Percentiles rank a stretch among this genome's conserved stretches.
Conservation (phyloP, 30 jellyfish, hydroid and myxozoan species). For the Morbakka virulenta region DNA sequence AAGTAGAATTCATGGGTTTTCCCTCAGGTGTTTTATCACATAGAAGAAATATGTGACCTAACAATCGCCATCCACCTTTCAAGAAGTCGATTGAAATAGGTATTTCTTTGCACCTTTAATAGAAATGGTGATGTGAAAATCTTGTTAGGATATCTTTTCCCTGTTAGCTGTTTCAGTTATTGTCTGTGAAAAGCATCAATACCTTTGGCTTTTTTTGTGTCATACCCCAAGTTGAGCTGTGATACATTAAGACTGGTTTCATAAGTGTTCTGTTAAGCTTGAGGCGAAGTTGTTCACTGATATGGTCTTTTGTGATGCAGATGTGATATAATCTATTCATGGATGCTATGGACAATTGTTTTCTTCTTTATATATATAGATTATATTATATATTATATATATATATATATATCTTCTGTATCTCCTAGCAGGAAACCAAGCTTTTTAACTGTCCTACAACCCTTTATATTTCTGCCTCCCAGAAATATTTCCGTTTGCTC, state of each 20-base stretch:
- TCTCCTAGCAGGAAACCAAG: too few species aligned
- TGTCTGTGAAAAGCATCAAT: slow-evolving; percentile 40
- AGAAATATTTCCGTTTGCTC: not conserved
- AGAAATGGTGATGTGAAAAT: slow-evolving; percentile 23
- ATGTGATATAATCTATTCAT: slow-evolving; percentile 3
- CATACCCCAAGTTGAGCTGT: slow-evolving; percentile 50
- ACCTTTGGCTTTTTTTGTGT: too few species aligned
- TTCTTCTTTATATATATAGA: too few species aligned
- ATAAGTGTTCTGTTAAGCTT: too few species aligned
- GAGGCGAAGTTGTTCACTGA: slow-evolving; percentile 51
- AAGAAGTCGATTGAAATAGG: slow-evolving; percentile 27
- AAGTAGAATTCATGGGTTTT: too few species aligned
- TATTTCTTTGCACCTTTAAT: slow-evolving; percentile 23
- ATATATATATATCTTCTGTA: not conserved
- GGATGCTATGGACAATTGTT: too few species aligned
- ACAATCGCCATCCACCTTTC: too few species aligned
- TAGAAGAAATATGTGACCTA: too few species aligned
- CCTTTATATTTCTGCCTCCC: slow-evolving; percentile 14
- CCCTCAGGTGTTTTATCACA: too few species aligned
- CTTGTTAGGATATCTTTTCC: too few species aligned
- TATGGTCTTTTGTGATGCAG: slow-evolving; percentile 20
- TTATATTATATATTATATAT: not conserved
- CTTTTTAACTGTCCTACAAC: too few species aligned
- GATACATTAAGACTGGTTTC: slow-evolving; percentile 4
- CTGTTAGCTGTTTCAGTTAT: slow-evolving; percentile 30